Percentiles rank a stretch among this genome's conserved stretches.
phyloP scores from a whole-genome alignment of 2,888 invertebrate species.

The Yponomeuta cagnagella region DNA sequence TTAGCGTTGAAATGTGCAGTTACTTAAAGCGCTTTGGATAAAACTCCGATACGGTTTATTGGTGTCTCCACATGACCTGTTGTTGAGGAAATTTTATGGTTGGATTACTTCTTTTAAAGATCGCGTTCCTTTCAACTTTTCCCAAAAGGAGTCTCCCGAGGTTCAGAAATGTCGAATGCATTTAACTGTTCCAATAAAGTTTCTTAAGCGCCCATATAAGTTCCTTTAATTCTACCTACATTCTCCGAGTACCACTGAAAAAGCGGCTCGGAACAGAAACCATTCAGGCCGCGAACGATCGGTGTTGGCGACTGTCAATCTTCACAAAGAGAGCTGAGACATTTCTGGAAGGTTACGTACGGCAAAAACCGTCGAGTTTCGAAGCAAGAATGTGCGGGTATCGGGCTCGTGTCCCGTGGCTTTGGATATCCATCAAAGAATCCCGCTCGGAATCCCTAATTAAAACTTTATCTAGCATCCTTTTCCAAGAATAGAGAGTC shows the following conservation, averaged over 20 bases:
- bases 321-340: background rate
- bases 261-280: background rate
- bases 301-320: slow-evolving; percentile 2
- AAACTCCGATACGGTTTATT: background rate
- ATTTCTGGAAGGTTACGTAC: slow-evolving; percentile 13
- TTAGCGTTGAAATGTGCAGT: background rate
- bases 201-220: background rate
- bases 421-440: slow-evolving; percentile 49
- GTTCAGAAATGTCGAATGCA: background rate
- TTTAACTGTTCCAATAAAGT: background rate
- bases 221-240: background rate
- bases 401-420: slow-evolving; percentile 5
- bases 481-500: slow-evolving; percentile 15
- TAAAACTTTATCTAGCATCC: slow-evolving; percentile 70
- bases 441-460: slow-evolving; percentile 71
- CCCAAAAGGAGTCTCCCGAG: background rate
- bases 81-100: too few relatives aligned
- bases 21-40: background rate
- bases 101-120: too few relatives aligned
- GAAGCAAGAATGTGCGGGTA: slow-evolving; percentile 63
- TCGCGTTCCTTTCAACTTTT: background rate
- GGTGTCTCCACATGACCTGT: background rate
- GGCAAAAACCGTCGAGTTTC: slow-evolving; percentile 65
- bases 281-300: background rate
- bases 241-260: background rate